These are phyloP conservation scores for Drosophila paranaensis DNA, from an alignment of 2,888 invertebrate species.

Conservation along the genomic window DNA sequence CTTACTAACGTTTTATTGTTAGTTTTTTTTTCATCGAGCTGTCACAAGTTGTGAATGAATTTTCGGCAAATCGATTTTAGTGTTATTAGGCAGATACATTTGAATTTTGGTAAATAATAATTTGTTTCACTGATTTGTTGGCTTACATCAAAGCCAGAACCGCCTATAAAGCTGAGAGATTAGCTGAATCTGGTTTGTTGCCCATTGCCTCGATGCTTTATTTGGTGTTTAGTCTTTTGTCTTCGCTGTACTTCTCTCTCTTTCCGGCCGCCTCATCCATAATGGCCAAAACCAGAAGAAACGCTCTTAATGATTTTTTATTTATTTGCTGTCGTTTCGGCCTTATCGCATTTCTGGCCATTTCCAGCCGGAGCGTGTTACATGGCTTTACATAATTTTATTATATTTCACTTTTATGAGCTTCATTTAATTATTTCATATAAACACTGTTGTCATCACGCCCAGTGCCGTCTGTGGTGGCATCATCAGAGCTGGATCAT, in stretches of 20 bases:
- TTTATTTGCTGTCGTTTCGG: conserved; percentile 72
- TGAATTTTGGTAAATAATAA: conserved; percentile 68
- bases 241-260: conserved; percentile 32
- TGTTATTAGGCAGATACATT: conserved; percentile 53
- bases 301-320: conserved; percentile 71
- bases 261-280: conserved; percentile 39
- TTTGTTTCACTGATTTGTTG: conserved; percentile 75
- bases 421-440: conserved; percentile 67
- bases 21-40: conserved; percentile 25
- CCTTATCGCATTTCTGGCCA: conserved; percentile 38
- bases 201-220: conserved; percentile 59
- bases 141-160: conserved; percentile 75
- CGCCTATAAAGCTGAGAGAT: conserved; percentile 51
- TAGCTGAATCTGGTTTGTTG: conserved; percentile 61
- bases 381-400: conserved; percentile 73
- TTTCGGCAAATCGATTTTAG: conserved; percentile 66
- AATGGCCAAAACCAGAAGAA: conserved; percentile 45
- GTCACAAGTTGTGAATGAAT: conserved; percentile 73
- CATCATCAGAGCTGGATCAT: conserved; percentile 54
- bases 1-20: conserved; percentile 14
- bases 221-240: conserved; percentile 57
- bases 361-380: conserved; percentile 66
- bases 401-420: conserved; percentile 65
- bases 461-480: conserved; percentile 40
- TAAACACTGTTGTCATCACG: conserved; percentile 38